Evolutionary conservation across 2,113 vertebrate species (phyloP).

Genomic region (Podiceps cristatus): DNA sequence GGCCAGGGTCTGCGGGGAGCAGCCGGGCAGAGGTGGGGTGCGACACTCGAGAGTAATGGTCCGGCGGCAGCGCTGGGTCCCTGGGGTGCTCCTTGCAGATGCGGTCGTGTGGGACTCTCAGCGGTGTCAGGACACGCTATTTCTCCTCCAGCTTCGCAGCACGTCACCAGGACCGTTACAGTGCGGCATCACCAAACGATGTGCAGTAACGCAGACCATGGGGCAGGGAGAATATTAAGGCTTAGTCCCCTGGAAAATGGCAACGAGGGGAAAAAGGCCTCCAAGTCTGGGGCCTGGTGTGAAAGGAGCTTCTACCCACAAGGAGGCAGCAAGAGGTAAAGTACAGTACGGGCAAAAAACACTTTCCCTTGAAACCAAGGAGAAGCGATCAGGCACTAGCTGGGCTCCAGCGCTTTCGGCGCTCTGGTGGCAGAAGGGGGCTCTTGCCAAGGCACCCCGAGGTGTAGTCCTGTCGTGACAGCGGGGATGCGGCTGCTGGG

Average conservation of each 20-base stretch:
- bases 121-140: not conserved
- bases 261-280: conserved; percentile 47
- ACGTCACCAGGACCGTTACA: not conserved
- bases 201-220: conserved; percentile 41
- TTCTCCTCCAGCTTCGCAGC: not conserved
- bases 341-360: conserved; percentile 47
- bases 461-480: accelerated
- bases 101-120: not conserved
- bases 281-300: conserved; percentile 16
- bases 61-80: not conserved
- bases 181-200: not conserved
- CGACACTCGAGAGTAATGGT: not conserved
- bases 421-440: not conserved
- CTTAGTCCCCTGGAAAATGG: conserved; percentile 64
- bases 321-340: conserved; percentile 70
- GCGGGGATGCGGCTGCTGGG: not conserved
- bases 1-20: not conserved
- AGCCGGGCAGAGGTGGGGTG: not conserved
- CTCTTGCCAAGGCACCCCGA: not conserved
- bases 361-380: conserved; percentile 71
- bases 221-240: conserved; percentile 71
- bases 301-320: conserved; percentile 60
- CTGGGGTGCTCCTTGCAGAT: not conserved
- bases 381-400: conserved; percentile 52
- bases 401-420: conserved; percentile 47